Base-by-base conservation (phyloP, 2,797 vertebrate genomes). In the Crax fasciolata region DNA sequence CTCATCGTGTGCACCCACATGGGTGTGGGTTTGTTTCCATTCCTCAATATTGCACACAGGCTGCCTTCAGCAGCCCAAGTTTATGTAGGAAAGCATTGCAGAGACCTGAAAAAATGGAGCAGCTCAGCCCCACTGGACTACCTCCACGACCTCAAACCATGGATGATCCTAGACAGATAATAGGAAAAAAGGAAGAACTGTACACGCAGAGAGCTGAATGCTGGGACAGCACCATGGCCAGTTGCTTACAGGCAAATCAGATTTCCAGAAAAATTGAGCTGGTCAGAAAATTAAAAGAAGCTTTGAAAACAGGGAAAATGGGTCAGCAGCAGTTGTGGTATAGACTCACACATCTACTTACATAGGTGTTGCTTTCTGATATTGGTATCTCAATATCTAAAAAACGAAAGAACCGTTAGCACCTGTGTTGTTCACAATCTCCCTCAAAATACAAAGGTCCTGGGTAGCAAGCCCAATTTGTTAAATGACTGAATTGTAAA, bases 1-100 rank as follows among this genome's bases (percentile, higher is more conserved):
- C 19, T 8, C 54, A 32, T n/a, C 0, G 0, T 10, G 32, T 24
- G 44, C 9, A 14, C 32, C 20, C 27, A 2, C 27, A 16, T 8
- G 16, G 19, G 6, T 16, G 48, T 24, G 6, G 14, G 7, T 67
- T 84, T 87, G 30, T 57, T 84, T 81, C 57, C 6, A 6, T 24
- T 76, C n/a, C 23, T 78, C 30, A 54, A 0, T 30, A 46, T 20
- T 3, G 2, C 10, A 63, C 9, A 51, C 49, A 61, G 4, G 4
- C 58, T 72, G 17, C 35, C 25, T 32, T 14, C 35, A 27, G 14
- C 43, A 43, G 24, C 24, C 27, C 32, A 28, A 11, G 7, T 73
- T 75, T 46, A 39, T 77, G 65, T 76, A 41, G 24, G n/a, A 43
- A 44, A 58, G 7, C 20, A 13, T 20, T 52, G 24, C 32, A 84